Evolutionary conservation across 2,797 vertebrate species (phyloP).

Genomic region (Mus spretus): DNA sequence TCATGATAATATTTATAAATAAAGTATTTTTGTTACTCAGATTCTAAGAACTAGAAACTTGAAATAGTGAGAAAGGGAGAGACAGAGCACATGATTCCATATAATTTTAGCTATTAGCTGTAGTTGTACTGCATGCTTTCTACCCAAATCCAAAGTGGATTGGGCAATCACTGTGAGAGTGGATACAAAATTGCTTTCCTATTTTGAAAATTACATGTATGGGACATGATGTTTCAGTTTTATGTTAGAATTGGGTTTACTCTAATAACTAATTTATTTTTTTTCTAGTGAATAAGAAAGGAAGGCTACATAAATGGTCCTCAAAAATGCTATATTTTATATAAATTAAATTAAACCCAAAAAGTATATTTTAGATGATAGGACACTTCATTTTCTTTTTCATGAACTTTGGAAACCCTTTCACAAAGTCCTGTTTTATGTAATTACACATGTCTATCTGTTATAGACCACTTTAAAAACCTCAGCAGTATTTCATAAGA

Average conservation of each 20-base stretch:
- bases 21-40: neutral
- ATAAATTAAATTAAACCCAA: neutral
- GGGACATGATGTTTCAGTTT: conserved; percentile 4
- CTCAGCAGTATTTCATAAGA: neutral
- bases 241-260: neutral
- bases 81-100: neutral
- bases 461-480: conserved; percentile 41
- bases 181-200: conserved; percentile 42
- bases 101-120: neutral
- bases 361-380: neutral
- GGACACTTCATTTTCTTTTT: neutral
- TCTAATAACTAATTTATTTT: conserved; percentile 53
- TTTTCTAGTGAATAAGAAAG: conserved; percentile 42
- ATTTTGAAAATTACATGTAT: conserved; percentile 35
- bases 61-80: neutral
- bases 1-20: neutral
- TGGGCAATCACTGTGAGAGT: neutral
- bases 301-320: neutral
- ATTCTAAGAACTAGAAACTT: neutral
- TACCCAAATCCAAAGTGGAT: conserved; percentile 14
- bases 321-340: neutral
- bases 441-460: neutral
- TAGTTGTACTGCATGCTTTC: neutral
- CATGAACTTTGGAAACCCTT: neutral
- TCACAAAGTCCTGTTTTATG: conserved; percentile 48